These are phyloP conservation scores for Lasiurus borealis DNA, from an alignment of 2,113 vertebrate genomes.

Conservation along the genomic window DNA sequence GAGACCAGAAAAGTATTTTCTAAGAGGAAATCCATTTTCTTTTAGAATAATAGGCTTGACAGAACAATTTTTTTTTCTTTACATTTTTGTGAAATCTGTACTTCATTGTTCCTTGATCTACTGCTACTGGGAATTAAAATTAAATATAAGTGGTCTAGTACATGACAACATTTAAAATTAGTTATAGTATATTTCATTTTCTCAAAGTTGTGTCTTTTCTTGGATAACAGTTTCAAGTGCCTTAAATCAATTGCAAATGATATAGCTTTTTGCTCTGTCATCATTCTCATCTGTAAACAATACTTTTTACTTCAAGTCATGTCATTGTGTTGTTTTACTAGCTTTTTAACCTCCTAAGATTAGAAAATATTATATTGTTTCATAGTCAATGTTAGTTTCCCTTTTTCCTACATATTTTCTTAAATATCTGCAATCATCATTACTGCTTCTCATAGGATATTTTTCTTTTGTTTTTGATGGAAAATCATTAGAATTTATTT, in stretches of 20 bases:
- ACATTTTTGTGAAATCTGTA: neutral
- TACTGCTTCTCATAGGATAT: neutral
- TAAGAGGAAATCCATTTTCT: neutral
- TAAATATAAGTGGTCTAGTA: neutral
- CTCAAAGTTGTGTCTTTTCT: neutral
- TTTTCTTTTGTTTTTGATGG: neutral
- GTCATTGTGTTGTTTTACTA: neutral
- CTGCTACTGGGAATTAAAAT: neutral
- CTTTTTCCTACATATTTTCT: neutral
- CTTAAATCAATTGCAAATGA: neutral
- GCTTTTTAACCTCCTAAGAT: neutral
- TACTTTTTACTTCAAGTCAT: neutral
- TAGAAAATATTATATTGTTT: neutral
- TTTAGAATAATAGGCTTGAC: neutral
- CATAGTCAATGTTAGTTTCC: neutral
- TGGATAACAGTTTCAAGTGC: neutral
- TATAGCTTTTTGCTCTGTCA: neutral
- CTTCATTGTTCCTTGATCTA: slow-evolving; percentile 9
- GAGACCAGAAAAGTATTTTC: neutral
- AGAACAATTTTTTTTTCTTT: neutral
- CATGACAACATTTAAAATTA: neutral
- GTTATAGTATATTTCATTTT: neutral
- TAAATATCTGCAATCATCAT: neutral
- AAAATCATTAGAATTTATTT: neutral
- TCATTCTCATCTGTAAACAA: neutral